Evolutionary conservation across 2,797 vertebrate genomes (phyloP).

Genomic region (Trachops cirrhosus): DNA sequence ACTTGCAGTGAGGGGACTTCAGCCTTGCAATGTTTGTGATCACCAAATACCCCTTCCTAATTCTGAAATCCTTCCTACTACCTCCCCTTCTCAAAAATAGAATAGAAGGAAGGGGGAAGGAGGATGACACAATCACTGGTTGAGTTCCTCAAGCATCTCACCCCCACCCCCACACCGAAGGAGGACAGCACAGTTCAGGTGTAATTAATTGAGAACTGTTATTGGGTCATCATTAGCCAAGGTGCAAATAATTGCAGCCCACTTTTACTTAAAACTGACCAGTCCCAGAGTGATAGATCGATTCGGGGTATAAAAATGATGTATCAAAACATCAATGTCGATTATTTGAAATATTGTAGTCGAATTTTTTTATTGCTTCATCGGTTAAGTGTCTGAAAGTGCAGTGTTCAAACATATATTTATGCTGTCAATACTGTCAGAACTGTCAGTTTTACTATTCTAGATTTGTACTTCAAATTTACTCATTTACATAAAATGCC

Average conservation of each 20-base stretch:
- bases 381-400: constrained; percentile 88
- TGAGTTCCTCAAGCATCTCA: background rate
- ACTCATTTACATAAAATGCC: constrained; percentile 86
- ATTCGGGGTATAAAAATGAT: constrained; percentile 86
- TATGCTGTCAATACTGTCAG: constrained; percentile 87
- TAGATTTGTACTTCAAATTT: constrained; percentile 84
- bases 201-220: constrained; percentile 84
- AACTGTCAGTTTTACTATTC: constrained; percentile 85
- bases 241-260: constrained; percentile 83
- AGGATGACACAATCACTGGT: background rate
- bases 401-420: constrained; percentile 85
- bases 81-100: background rate
- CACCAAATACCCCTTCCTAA: background rate
- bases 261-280: constrained; percentile 87
- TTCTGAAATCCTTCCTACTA: background rate
- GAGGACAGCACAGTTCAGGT: constrained; percentile 66
- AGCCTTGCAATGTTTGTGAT: background rate
- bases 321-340: constrained; percentile 87
- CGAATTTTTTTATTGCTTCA: constrained; percentile 87
- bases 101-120: background rate
- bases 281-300: constrained; percentile 82
- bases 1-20: background rate
- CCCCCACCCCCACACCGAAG: background rate
- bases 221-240: constrained; percentile 84
- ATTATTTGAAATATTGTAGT: constrained; percentile 88